Evolutionary conservation across 2,888 invertebrate genomes (phyloP).

Genomic region (Corbicula japonica): DNA sequence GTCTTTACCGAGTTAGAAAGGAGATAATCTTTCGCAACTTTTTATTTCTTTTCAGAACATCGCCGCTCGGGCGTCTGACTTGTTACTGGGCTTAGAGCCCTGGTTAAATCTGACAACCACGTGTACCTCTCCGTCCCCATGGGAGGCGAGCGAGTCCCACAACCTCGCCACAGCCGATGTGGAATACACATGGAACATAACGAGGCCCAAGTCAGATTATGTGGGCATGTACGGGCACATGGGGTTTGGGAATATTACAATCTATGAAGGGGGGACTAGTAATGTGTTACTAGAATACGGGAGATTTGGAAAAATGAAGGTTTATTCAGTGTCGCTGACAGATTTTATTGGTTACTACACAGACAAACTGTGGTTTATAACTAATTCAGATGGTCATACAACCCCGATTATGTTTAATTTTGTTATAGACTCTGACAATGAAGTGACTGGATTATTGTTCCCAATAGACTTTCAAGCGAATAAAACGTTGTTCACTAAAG

Average conservation of each 20-base stretch:
- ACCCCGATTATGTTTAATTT: constrained; percentile 67
- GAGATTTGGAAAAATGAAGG: constrained; percentile 74
- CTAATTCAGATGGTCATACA: constrained; percentile 71
- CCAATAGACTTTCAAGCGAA: constrained; percentile 60
- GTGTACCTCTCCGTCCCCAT: constrained; percentile 82
- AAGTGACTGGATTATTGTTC: constrained; percentile 61
- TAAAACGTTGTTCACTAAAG: constrained; percentile 55
- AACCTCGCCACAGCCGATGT: constrained; percentile 8
- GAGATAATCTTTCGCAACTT: no score
- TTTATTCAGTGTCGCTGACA: constrained; percentile 58
- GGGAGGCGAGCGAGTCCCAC: constrained; percentile 31
- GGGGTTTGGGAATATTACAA: constrained; percentile 78
- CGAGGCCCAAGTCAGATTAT: constrained; percentile 52
- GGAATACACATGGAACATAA: constrained; percentile 58
- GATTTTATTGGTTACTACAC: constrained; percentile 66
- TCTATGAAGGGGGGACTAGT: constrained; percentile 46
- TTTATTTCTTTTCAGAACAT: constrained; percentile 57
- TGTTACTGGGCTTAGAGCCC: constrained; percentile 76
- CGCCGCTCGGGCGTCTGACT: constrained; percentile 75
- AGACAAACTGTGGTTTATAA: constrained; percentile 75
- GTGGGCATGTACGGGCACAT: constrained; percentile 75
- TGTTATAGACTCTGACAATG: constrained; percentile 25
- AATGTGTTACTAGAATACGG: constrained; percentile 72
- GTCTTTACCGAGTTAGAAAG: no score
- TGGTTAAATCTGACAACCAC: constrained; percentile 82